Evolutionary conservation across 2,797 vertebrate genomes (phyloP), one percentile per base, ranked within the genome.

Genomic region (Enoplosus armatus): DNA sequence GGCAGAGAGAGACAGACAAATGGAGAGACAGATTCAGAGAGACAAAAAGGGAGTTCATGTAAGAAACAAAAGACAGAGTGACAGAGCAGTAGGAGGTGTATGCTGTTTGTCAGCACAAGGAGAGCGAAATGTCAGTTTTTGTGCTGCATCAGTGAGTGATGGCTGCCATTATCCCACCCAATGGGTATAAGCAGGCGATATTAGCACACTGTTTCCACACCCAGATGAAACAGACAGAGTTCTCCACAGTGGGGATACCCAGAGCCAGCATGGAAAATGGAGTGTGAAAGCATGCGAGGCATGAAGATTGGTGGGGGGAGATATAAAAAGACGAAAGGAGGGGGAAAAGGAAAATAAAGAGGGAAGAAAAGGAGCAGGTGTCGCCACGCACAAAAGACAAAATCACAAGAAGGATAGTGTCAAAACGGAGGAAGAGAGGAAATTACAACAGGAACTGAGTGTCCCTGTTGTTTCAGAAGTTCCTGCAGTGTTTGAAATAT

Each of bases 111-210:
- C 89, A 87, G 87, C 73, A 72, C 69, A 76, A 80, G 61, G 83
- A 90, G 84, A 89, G 79, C 68, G 66, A 91, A 86, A 83, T 91
- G 91, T 91, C 92, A 89, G 77, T 89, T 91, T 91, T 75, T 82
- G 81, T 82, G 83, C 72, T 68, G 82, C 89, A 82, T 85, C 77
- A 82, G 76, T 91, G 93, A 94, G 70, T 87, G 93, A 94, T 93
- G 90, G 88, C 85, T 90, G 90, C 90, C 90, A 93, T 95, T 94
- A 93, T 85, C 81, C 77, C 77, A 83, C 88, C 91, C 94, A 92
- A 89, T 91, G 90, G 92, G 90, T 89, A 83, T 92, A 91, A 93
- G 89, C 85, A 89, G 91, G 85, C 79, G 69, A 91, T 91, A 95
- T 95, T 93, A 94, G 86, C 87, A 85, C 82, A 83, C 87, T 54